Evolutionary conservation across 2,113 vertebrate genomes (phyloP).

Genomic region (Casuarius casuarius): DNA sequence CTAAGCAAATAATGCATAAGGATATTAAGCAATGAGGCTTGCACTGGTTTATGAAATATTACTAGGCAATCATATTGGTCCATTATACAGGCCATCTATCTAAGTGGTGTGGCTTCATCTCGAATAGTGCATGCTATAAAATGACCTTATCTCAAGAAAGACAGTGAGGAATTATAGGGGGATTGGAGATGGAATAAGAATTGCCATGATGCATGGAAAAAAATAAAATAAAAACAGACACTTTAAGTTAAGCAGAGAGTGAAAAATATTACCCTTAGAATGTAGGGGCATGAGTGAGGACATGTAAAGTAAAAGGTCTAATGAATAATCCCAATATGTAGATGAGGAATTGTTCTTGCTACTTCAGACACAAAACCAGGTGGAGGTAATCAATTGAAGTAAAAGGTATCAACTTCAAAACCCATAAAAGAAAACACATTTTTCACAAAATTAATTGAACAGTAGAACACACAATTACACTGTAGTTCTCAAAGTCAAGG

Average conservation of each 20-base stretch:
- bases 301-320: background rate
- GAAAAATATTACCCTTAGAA: background rate
- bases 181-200: background rate
- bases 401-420: background rate
- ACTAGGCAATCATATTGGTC: background rate
- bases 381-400: background rate
- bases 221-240: background rate
- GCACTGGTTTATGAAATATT: slow-evolving; percentile 1
- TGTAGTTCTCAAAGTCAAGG: background rate
- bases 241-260: background rate
- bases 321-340: background rate
- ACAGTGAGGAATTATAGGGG: background rate
- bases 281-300: background rate
- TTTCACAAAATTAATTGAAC: background rate
- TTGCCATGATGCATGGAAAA: background rate
- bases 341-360: background rate
- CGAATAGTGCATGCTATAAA: background rate
- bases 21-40: background rate
- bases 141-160: background rate
- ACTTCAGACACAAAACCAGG: rapidly evolving
- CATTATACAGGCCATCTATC: background rate
- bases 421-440: background rate
- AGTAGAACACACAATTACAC: background rate
- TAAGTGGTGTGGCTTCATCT: background rate
- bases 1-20: background rate